Evolutionary conservation across 1,140 invertebrate genomes (phyloP).

Genomic region (Lordiphosa clarofinis): DNA sequence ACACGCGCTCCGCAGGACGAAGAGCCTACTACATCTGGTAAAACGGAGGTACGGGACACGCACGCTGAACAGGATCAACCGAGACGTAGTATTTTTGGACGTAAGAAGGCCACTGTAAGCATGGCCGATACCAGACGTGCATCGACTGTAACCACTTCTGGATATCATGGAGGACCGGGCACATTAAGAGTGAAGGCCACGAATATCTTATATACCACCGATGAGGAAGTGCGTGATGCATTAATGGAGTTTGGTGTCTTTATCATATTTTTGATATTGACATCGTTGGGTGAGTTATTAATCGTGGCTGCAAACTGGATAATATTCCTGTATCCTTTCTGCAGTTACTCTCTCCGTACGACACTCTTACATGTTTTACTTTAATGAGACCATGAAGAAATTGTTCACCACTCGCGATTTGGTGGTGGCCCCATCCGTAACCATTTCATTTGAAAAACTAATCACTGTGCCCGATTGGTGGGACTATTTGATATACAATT

Average conservation of each 20-base stretch:
- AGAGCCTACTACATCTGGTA: not conserved
- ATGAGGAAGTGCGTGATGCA: slow-evolving; percentile 61
- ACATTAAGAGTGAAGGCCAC: slow-evolving; percentile 11
- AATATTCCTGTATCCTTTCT: not conserved
- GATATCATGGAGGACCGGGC: not conserved
- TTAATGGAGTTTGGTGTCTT: slow-evolving; percentile 61
- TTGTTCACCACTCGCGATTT: slow-evolving; percentile 51
- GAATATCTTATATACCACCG: slow-evolving; percentile 47
- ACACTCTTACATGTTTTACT: slow-evolving; percentile 69
- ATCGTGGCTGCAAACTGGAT: not conserved
- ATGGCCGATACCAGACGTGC: not conserved
- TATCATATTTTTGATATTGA: slow-evolving; percentile 61
- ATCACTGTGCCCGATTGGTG: slow-evolving; percentile 65
- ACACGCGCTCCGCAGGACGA: not conserved
- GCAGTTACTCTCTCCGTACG: slow-evolving; percentile 59
- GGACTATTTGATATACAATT: slow-evolving; percentile 51
- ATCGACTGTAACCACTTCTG: not conserved
- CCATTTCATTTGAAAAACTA: slow-evolving; percentile 48
- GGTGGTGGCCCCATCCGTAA: slow-evolving; percentile 36
- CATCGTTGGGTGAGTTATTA: slow-evolving; percentile 52
- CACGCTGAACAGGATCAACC: not conserved
- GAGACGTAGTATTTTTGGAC: not conserved
- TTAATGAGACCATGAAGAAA: slow-evolving; percentile 60
- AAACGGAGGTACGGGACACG: not conserved
- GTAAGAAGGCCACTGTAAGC: not conserved